Evolutionary conservation across 1,140 invertebrate species (phyloP).

Genomic region (Macrobrachium nipponense): DNA sequence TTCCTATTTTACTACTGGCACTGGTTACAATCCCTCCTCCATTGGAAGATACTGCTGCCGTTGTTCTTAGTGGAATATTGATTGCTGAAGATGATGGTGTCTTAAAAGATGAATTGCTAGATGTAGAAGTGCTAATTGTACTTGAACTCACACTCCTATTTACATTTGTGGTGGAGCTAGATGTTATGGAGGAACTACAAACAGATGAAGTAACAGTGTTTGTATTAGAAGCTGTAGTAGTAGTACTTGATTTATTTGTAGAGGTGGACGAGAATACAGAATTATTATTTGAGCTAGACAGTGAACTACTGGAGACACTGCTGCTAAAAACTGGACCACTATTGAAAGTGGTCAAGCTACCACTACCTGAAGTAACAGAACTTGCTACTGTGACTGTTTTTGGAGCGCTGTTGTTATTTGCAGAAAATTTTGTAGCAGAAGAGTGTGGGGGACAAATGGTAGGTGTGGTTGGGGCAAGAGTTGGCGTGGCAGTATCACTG

Average conservation of each 20-base stretch:
- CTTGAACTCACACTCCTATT: not conserved
- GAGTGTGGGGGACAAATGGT: slow-evolving; percentile 2
- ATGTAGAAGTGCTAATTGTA: too few relatives aligned
- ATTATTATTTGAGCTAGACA: not conserved
- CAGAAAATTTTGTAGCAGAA: not conserved
- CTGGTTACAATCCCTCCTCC: too few relatives aligned
- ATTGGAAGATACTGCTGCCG: too few relatives aligned
- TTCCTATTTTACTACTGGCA: too few relatives aligned
- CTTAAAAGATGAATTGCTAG: too few relatives aligned
- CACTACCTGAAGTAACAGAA: not conserved
- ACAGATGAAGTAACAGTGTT: not conserved
- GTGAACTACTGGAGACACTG: too few relatives aligned
- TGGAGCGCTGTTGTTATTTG: not conserved
- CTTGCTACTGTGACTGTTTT: slow-evolving; percentile 2
- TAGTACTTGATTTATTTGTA: not conserved
- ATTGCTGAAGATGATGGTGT: too few relatives aligned
- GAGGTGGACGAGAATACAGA: not conserved
- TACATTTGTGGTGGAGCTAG: not conserved
- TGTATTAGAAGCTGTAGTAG: not conserved
- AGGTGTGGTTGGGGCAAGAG: slow-evolving; percentile 13
- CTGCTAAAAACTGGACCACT: too few relatives aligned
- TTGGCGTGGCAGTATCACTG: slow-evolving; percentile 54
- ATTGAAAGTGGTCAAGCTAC: too few relatives aligned
- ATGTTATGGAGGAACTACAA: not conserved
- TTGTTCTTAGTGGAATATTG: too few relatives aligned